Conservation (phyloP, 2,888 invertebrate genomes). For the Euclidia mi region DNA sequence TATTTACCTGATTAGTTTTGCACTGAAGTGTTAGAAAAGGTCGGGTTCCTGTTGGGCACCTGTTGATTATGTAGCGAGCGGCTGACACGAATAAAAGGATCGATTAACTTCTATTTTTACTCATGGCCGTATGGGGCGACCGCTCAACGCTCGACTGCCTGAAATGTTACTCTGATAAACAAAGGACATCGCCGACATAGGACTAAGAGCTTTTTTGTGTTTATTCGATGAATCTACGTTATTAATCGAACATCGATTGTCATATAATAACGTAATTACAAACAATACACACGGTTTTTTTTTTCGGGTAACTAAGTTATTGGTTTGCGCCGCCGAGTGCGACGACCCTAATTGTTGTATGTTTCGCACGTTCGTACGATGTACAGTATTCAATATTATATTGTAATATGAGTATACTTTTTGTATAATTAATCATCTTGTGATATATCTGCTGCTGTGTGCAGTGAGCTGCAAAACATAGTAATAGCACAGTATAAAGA, state of each 20-base stretch:
- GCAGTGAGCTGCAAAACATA: no score
- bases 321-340: no score
- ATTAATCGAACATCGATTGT: slow-evolving; percentile 17
- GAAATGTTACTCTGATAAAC: slow-evolving; percentile 66
- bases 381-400: no score
- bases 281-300: neutral
- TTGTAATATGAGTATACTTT: no score
- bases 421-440: no score
- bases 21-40: slow-evolving; percentile 51
- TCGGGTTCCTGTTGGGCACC: slow-evolving; percentile 51
- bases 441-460: no score
- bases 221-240: slow-evolving; percentile 10
- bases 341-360: no score
- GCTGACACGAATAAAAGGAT: slow-evolving; percentile 87
- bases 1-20: slow-evolving; percentile 53
- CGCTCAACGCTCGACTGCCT: slow-evolving; percentile 65
- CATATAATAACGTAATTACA: slow-evolving; percentile 2
- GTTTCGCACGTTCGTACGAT: no score
- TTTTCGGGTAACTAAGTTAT: neutral
- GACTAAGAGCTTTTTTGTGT: slow-evolving; percentile 65
- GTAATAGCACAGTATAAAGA: no score
- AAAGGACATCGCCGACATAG: slow-evolving; percentile 66
- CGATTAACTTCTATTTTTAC: slow-evolving; percentile 89
- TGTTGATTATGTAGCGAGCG: slow-evolving; percentile 72
- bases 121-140: slow-evolving; percentile 69